Base-by-base conservation (phyloP, 2,797 vertebrate genomes). In the Nothura maculosa region DNA sequence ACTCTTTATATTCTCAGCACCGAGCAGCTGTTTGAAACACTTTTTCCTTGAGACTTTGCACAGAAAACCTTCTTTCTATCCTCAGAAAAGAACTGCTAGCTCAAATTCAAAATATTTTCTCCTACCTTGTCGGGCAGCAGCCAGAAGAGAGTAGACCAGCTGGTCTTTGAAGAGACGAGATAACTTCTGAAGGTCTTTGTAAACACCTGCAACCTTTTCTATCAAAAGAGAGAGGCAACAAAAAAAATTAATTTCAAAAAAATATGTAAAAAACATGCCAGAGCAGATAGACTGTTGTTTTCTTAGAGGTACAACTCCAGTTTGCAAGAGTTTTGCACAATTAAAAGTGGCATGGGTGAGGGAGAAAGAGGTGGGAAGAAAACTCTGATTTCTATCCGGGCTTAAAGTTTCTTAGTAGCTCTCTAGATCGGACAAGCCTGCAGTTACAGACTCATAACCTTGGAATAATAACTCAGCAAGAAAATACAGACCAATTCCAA, bases 121-220 rank as follows among this genome's bases (percentile, higher is more conserved):
- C 55, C 66, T 28, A 94, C 99, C 99, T 98, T 99, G 98, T 96
- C 99, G 98, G 70, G 99, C 98, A 48, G 98, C 97, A 57, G 99
- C 98, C 75, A 99, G 98, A 86, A 99, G 98, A 52, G 99, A 99
- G 67, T 99, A 99, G 9, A 98, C 98, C 94, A 99, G 94, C 95
- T 99, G 98, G 96, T 99, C 99, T 96, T 99, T 99, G 97, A 99
- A 99, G 77, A 98, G 93, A 18, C 98, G 98, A 4, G 99, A 99
- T 64, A 99, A 97, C 95, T 98, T 99, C 89, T 96, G 98, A 85
- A 99, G 98, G 48, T 99, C 98, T 97, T 94, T 99, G 96, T 98
- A 99, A 30, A 98, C 96, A 3, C 94, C 96, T 3, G 98, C 97
- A n/a, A 98, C 98, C 43, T 97, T 97, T 89, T 97, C 99, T 99